Evolutionary conservation across 2,888 invertebrate genomes (phyloP).

Genomic region (Tachystola acroxantha): DNA sequence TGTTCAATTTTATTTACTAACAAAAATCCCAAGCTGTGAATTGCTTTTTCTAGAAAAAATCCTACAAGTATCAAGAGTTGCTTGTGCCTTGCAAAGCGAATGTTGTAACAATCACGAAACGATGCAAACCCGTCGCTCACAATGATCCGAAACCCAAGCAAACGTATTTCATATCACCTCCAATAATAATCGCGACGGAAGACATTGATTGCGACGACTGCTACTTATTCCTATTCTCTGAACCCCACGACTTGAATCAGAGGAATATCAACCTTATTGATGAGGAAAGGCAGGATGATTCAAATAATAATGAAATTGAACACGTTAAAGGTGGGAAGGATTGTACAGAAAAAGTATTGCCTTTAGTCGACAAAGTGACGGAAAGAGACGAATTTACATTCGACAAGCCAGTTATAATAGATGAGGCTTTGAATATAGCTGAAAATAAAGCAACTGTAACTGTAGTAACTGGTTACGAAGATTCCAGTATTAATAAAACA

Average conservation of each 20-base stretch:
- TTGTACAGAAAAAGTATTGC: no score
- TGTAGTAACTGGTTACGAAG: background rate
- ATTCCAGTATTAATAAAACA: background rate
- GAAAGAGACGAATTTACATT: background rate
- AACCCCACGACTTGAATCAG: conserved; percentile 17
- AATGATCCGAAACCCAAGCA: background rate
- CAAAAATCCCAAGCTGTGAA: no score
- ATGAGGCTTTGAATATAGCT: background rate
- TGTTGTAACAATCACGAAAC: conserved; percentile 25
- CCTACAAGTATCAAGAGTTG: conserved; percentile 51
- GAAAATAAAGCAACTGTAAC: background rate
- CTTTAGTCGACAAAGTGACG: no score
- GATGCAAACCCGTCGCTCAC: background rate
- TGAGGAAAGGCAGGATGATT: background rate
- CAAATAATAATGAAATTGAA: background rate
- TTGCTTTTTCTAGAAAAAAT: conserved; percentile 46
- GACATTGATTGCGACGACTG: conserved; percentile 17
- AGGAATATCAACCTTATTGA: background rate
- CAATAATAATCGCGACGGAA: conserved; percentile 20
- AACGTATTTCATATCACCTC: conserved; percentile 22
- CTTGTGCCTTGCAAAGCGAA: conserved; percentile 32
- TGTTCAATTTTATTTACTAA: no score
- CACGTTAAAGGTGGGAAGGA: no score
- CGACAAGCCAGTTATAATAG: background rate
- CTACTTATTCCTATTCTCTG: conserved; percentile 24